Conservation (phyloP, 2,888 invertebrate species). For the Agrochola macilenta region DNA sequence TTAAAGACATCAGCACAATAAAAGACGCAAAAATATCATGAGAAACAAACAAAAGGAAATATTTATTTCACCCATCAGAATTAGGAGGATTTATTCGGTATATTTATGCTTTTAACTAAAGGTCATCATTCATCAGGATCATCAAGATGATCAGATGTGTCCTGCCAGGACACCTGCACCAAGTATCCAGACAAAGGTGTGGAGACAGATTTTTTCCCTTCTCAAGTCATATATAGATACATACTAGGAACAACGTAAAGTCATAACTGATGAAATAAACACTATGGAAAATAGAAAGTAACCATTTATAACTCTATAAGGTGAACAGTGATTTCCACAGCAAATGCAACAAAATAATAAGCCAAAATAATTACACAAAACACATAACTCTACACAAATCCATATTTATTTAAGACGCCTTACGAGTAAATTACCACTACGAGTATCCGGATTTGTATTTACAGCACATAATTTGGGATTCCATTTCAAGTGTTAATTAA, state of each 20-base stretch:
- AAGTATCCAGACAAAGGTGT: too few species aligned
- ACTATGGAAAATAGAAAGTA: background rate
- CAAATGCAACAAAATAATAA: constrained; percentile 3
- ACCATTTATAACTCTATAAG: background rate
- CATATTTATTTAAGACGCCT: constrained; percentile 45
- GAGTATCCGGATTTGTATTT: constrained; percentile 27
- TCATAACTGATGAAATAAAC: background rate
- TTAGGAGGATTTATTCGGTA: background rate
- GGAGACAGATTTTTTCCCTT: too few species aligned
- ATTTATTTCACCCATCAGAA: background rate
- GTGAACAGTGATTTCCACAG: constrained; percentile 5
- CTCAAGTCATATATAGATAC: background rate
- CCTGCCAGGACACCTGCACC: too few species aligned
- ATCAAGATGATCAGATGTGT: too few species aligned
- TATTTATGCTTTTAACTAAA: too few species aligned
- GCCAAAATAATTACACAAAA: constrained; percentile 26
- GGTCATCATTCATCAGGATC: too few species aligned
- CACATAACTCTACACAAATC: constrained; percentile 33
- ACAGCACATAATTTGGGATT: constrained; percentile 49
- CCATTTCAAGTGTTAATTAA: constrained; percentile 62
- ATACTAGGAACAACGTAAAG: background rate
- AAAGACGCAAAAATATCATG: background rate
- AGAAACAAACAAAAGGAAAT: background rate
- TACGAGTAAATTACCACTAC: constrained; percentile 38
- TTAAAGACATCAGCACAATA: too few species aligned